A percentile compares a stretch with the other conserved stretches of the same genome.
These are phyloP conservation scores for Crocidura indochinensis DNA, from an alignment of 2,797 vertebrate species.

Conservation along the genomic window DNA sequence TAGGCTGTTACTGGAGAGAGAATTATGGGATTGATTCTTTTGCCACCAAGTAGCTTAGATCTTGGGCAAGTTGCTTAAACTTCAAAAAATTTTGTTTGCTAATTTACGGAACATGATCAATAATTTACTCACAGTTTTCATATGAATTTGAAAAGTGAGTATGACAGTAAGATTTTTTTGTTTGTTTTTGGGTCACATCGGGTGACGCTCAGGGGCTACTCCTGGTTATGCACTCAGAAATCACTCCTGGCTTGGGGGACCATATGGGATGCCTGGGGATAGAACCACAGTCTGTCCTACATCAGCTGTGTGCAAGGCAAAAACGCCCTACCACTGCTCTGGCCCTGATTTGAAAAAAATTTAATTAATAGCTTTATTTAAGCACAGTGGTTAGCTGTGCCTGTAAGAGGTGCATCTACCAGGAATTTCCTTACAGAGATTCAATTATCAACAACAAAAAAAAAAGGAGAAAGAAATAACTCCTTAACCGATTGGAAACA, in stretches of 20 bases:
- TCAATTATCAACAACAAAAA: no score
- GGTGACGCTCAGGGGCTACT: no score
- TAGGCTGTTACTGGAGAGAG: background rate
- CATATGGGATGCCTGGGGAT: no score
- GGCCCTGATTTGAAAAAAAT: no score
- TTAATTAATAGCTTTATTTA: no score
- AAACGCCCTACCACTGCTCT: no score
- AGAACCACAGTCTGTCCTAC: no score
- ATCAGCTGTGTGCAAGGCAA: no score
- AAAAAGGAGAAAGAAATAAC: background rate
- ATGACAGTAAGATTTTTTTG: background rate
- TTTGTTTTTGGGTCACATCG: no score
- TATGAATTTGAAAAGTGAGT: conserved; percentile 28
- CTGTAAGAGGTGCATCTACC: background rate
- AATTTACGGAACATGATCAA: background rate
- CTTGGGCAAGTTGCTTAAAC: background rate
- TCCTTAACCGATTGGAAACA: conserved; percentile 21
- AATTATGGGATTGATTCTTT: background rate
- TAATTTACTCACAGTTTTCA: conserved; percentile 22
- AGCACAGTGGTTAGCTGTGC: no score
- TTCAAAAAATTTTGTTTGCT: conserved; percentile 54
- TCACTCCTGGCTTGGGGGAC: no score
- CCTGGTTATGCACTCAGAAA: no score
- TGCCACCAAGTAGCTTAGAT: background rate
- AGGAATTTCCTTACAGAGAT: background rate